phyloP scores from a whole-genome alignment of 2,113 vertebrate genomes.

The Calyptommatus sinebrachiatus region DNA sequence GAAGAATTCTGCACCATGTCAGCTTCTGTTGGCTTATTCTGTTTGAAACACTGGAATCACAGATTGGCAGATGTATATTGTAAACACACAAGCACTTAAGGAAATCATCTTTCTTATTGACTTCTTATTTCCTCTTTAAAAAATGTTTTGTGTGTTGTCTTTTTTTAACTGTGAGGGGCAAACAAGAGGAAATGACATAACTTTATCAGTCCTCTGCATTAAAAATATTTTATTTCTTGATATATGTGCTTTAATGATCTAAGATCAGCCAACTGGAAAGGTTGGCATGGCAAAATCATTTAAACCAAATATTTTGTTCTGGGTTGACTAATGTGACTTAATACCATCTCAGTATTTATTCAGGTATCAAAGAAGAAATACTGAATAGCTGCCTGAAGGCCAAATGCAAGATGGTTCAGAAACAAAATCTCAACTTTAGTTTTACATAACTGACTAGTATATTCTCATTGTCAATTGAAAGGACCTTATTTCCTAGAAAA shows the following conservation, averaged over 20 bases:
- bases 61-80: background rate
- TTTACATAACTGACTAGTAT: background rate
- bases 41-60: background rate
- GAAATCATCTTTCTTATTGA: background rate
- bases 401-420: background rate
- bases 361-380: background rate
- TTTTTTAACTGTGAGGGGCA: background rate
- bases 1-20: no score
- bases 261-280: no score
- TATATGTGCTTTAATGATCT: no score
- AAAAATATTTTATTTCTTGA: background rate
- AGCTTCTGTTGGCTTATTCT: background rate
- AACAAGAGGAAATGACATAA: background rate
- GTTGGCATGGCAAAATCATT: background rate
- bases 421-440: background rate
- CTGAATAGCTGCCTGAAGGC: background rate
- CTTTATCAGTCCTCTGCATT: background rate
- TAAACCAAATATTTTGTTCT: no score
- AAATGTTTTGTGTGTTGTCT: background rate
- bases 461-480: background rate
- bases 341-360: background rate
- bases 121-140: background rate
- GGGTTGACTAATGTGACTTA: background rate
- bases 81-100: background rate
- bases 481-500: background rate